Conservation (phyloP, 2,113 vertebrate genomes). For the Thomomys bottae region DNA sequence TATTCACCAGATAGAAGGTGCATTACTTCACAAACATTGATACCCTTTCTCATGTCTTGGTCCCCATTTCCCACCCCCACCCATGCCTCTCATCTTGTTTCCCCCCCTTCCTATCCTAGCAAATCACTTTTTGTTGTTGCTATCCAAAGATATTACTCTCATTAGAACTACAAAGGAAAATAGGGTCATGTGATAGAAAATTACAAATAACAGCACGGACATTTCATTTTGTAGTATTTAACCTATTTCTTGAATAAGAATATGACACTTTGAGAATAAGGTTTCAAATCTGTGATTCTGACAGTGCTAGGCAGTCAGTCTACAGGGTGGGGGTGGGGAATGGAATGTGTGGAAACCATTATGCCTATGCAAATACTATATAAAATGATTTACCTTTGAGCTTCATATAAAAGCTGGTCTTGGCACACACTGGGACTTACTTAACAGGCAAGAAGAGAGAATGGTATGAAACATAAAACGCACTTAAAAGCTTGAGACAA, state of each 20-base stretch:
- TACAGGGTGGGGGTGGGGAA: background rate
- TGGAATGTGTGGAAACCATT: slow-evolving; percentile 57
- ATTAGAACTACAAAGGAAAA: slow-evolving; percentile 27
- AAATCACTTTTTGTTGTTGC: background rate
- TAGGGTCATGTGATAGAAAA: background rate
- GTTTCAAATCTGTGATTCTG: slow-evolving; percentile 25
- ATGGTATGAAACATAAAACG: slow-evolving; percentile 67
- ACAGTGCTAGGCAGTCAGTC: background rate
- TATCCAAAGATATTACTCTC: slow-evolving; percentile 4
- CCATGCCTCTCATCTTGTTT: no score
- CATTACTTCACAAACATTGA: no score
- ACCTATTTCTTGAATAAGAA: background rate
- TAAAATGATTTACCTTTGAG: slow-evolving; percentile 71
- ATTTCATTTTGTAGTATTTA: slow-evolving; percentile 47
- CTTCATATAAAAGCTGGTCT: slow-evolving; percentile 68
- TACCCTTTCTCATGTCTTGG: no score
- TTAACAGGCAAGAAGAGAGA: slow-evolving; percentile 70
- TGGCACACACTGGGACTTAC: slow-evolving; percentile 57
- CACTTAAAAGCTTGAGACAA: slow-evolving; percentile 55
- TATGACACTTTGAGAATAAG: background rate
- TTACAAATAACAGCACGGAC: background rate
- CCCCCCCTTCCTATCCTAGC: no score
- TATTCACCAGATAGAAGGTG: no score
- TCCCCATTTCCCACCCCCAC: no score
- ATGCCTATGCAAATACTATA: slow-evolving; percentile 65